Evolutionary conservation across 2,113 vertebrate species (phyloP).

Genomic region (Atractosteus spatula): DNA sequence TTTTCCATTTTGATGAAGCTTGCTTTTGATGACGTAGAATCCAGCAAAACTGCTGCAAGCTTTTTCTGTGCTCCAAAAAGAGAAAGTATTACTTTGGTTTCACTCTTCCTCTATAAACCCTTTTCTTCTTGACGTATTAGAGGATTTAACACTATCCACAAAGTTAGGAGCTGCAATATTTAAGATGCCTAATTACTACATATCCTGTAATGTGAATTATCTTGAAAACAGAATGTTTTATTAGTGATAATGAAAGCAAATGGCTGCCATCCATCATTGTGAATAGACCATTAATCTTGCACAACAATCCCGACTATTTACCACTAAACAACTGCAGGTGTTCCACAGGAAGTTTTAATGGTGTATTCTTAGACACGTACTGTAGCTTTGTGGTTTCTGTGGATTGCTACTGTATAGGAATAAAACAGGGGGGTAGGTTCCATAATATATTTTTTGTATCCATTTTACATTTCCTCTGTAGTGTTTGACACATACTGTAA

Average conservation of each 20-base stretch:
- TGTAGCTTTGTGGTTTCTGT: conserved; percentile 33
- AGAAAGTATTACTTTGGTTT: background rate
- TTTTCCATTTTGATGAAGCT: no score
- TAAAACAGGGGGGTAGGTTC: no score
- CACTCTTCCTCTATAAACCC: background rate
- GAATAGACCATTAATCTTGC: conserved; percentile 51
- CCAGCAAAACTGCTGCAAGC: no score
- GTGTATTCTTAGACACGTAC: conserved; percentile 23
- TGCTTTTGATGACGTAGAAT: no score
- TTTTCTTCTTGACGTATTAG: background rate
- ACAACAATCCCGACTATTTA: conserved; percentile 34
- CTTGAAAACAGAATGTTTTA: conserved; percentile 58
- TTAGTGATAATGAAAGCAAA: conserved; percentile 59
- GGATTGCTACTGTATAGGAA: no score
- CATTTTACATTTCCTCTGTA: no score
- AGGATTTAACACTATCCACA: no score
- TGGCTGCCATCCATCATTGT: conserved; percentile 56
- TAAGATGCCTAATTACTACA: background rate
- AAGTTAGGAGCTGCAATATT: background rate
- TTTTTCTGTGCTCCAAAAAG: background rate
- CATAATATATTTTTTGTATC: no score
- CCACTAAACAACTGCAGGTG: background rate
- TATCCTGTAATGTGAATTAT: background rate
- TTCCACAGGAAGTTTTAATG: background rate
- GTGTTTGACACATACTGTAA: no score